Base-by-base conservation (phyloP, 2,888 invertebrate species). In the Drosophila tripunctata region DNA sequence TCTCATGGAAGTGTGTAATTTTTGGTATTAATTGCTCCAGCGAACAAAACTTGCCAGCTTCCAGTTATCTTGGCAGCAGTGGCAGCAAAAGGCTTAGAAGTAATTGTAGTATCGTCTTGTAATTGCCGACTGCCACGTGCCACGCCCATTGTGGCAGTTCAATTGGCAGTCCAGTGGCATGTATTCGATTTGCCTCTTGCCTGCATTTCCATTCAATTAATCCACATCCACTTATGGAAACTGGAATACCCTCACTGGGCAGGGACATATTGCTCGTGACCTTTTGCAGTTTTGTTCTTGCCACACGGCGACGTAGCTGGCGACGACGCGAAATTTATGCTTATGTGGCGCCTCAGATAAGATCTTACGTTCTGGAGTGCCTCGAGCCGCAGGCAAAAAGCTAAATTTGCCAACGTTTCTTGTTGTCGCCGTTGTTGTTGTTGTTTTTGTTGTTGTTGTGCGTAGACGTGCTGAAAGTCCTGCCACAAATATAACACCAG, bases 71-170 rank as follows among this genome's bases (percentile, higher is more conserved):
- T 14, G 17, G 38, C 14, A 38, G 14, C 22, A 44, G 41, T 22
- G 50, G 47, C 8, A 12, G 50, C 35, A 3, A 8, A 36, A 36
- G 54, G 43, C 80, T 79, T 86, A 72, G 78, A 71, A 67, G 67
- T 87, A 86, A 82, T 86, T 84, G 87, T 64, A 67, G 84, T 86
- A 86, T 82, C 84, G 75, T 63, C 63, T 75, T 80, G 87, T 86
- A 82, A 83, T 86, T 86, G 81, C 81, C 77, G 22, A 47, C 54
- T 57, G 86, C 62, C 64, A 69, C 61, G 58, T 66, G 71, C 62
- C 76, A 77, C 76, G 78, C 81, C 80, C 60, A 19, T 44, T 3
- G 24, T 10, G n/a, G 4, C 40, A 62, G 50, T 40, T 54, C 75
- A 79, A 67, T 77, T 76, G 74, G 50, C 67, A 75, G n/a, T n/a